Evolutionary conservation across 2,113 vertebrate species (phyloP), one percentile per base, ranked within the genome.

Genomic region (Picathartes gymnocephalus): DNA sequence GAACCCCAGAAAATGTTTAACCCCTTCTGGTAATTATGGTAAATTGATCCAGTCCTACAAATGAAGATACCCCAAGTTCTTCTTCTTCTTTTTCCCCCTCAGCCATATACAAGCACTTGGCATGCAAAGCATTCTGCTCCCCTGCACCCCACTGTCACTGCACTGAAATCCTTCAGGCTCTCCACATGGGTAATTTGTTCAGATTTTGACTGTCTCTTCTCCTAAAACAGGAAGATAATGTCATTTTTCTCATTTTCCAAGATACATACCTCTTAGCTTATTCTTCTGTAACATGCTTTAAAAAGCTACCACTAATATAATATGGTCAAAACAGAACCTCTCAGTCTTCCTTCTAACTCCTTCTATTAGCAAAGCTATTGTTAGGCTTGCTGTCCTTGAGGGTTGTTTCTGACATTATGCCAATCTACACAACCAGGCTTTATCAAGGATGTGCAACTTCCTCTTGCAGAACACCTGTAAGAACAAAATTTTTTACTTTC

Each of bases 1-100:
- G 96, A 96, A 95, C 91, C 95, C 94, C 91, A 88, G 70, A 88
- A 97, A 86, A 77, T 56, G 72, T 95, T 98, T 98, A 98, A 98
- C 98, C 97, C 98, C 96, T 98, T 98, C 95, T 83, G 90, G 96
- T 94, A 95, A 85, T 95, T 93, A 93, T 47, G 81, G 62, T 92
- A 69, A 92, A 93, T 94, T 77, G 87, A 96, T 95, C 84, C 84
- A 58, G 31, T 60, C 60, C 64, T 61, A 71, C 16, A 60, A 48
- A 56, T 37, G 64, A 76, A 93, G 81, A 60, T 68, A 80, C 6
- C 28, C 74, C 31, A 66, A 64, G 78, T 88, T 97, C 86, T 50
- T 69, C 77, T 66, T 94, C 61, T 64, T 61, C 53, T 70, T 80
- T 95, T 89, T 33, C 42, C n/a, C 61, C 78, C 65, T 87, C 70